Percentiles rank a stretch among this genome's conserved stretches.
Evolutionary conservation across 1,140 invertebrate species (phyloP).

Genomic region (Camponotus floridanus): DNA sequence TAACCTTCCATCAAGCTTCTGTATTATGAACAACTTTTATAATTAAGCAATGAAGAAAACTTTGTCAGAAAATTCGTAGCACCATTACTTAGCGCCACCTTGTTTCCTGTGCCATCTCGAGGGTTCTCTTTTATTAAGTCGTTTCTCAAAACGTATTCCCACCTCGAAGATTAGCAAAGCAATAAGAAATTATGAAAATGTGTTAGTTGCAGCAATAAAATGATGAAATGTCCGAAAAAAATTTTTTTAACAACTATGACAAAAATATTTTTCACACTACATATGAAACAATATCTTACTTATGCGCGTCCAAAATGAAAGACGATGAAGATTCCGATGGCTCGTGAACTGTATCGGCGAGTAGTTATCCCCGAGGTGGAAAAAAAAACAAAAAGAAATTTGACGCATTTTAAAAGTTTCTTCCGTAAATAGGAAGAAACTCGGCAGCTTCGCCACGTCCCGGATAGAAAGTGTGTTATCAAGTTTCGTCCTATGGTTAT

Average conservation of each 20-base stretch:
- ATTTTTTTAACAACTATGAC: not conserved
- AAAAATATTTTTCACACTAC: not conserved
- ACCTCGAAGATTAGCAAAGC: constrained; percentile 24
- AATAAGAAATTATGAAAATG: constrained; percentile 13
- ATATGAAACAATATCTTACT: not conserved
- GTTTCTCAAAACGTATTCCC: not conserved
- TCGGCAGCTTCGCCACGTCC: constrained; percentile 8
- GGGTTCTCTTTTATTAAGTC: constrained; percentile 32
- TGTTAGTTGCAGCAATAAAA: not conserved
- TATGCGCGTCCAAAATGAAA: not conserved
- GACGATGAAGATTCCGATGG: not conserved
- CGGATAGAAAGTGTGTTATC: constrained; percentile 70
- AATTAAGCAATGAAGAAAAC: constrained; percentile 78
- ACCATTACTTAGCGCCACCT: constrained; percentile 46
- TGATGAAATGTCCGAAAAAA: not conserved
- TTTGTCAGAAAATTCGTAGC: constrained; percentile 71
- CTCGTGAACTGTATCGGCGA: constrained; percentile 9
- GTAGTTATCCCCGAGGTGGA: not conserved
- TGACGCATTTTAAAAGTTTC: constrained; percentile 71
- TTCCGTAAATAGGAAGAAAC: constrained; percentile 61
- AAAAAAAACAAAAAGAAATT: constrained; percentile 51
- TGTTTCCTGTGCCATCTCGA: constrained; percentile 18
- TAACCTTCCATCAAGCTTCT: constrained; percentile 57
- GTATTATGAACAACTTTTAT: constrained; percentile 79
- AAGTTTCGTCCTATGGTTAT: constrained; percentile 75